Evolutionary conservation across 1,140 invertebrate species (phyloP).

Genomic region (Leptinotarsa lineolata): DNA sequence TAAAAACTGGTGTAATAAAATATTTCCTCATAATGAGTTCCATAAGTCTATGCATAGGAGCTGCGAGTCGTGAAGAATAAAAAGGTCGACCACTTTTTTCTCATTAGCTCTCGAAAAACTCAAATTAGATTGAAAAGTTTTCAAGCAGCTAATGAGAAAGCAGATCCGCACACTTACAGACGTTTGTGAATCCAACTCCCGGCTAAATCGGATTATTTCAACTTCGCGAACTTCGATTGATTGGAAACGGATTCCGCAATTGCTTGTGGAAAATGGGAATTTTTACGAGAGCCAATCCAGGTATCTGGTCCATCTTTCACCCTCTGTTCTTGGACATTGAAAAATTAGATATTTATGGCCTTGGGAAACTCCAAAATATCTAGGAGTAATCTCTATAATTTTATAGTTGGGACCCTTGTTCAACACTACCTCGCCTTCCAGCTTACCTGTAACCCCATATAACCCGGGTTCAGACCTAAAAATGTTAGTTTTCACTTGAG

Average conservation of each 20-base stretch:
- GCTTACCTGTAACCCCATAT: too few species aligned
- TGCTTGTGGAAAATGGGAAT: not conserved
- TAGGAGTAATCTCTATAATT: too few species aligned
- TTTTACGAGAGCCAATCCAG: too few species aligned
- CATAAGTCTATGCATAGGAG: constrained; percentile 14
- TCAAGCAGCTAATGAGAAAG: constrained; percentile 20
- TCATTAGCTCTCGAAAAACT: constrained; percentile 26
- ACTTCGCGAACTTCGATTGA: constrained; percentile 1
- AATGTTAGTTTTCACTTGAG: too few species aligned
- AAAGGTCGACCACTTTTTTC: constrained; percentile 26
- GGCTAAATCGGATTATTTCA: constrained; percentile 20
- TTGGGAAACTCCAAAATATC: too few species aligned
- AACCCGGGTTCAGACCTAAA: too few species aligned
- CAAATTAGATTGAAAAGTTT: constrained; percentile 26
- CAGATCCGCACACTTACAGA: not conserved
- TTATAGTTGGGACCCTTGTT: too few species aligned
- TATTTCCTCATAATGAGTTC: constrained; percentile 15
- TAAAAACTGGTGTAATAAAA: constrained; percentile 10
- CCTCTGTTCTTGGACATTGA: too few species aligned
- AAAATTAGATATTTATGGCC: too few species aligned
- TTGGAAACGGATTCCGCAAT: not conserved
- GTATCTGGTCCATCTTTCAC: too few species aligned
- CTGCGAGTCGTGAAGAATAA: not conserved
- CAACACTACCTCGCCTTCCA: too few species aligned
- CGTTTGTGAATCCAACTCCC: not conserved